phyloP scores from a whole-genome alignment of 2,113 vertebrate genomes.

The Mustela nigripes region DNA sequence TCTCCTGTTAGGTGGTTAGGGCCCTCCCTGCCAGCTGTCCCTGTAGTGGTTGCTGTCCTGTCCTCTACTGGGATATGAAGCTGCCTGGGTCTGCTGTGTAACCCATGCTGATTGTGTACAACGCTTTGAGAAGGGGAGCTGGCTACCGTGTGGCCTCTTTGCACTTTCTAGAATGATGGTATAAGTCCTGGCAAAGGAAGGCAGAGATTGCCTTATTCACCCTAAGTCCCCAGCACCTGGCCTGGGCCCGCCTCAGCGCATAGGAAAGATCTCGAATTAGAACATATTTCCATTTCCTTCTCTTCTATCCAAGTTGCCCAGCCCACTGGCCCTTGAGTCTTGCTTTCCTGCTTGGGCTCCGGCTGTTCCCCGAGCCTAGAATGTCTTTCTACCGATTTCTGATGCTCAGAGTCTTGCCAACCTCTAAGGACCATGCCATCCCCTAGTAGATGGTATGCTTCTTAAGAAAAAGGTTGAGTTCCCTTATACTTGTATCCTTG shows the following conservation, averaged over 20 bases:
- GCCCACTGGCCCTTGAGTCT: not conserved
- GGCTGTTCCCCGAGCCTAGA: not conserved
- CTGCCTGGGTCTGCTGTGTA: not conserved
- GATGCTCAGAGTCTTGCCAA: not conserved
- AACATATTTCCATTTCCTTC: not conserved
- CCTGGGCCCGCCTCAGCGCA: not conserved
- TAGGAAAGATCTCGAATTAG: not conserved
- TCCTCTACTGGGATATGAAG: slow-evolving; percentile 61
- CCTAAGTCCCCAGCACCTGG: not conserved
- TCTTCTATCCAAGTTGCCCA: not conserved
- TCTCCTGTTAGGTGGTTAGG: slow-evolving; percentile 8
- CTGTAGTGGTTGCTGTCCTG: not conserved
- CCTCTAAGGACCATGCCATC: not conserved
- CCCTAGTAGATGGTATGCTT: rapidly evolving
- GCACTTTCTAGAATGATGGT: not conserved
- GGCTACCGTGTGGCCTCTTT: rapidly evolving
- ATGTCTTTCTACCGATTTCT: not conserved
- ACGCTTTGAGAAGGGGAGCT: slow-evolving; percentile 41
- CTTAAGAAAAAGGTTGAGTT: not conserved
- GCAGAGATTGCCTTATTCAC: not conserved
- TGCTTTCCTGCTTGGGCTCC: not conserved
- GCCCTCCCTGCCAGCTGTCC: slow-evolving; percentile 52
- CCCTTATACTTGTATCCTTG: not conserved
- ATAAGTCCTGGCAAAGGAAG: not conserved
- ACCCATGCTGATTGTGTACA: slow-evolving; percentile 25